Conservation (phyloP, 2,888 invertebrate species). For the Opisthograptis luteolata region DNA sequence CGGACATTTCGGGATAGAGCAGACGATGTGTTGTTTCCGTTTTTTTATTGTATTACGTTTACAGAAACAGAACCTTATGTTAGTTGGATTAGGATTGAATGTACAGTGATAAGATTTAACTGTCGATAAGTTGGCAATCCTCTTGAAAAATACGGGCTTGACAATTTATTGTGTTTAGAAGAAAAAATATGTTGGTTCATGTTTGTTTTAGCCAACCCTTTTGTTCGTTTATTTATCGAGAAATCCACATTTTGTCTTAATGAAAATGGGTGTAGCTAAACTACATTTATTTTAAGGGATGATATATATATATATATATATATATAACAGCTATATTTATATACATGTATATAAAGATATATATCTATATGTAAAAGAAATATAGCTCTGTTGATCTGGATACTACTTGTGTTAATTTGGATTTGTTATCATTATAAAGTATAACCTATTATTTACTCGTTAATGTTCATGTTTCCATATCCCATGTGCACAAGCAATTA, state of each 20-base stretch:
- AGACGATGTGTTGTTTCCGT: constrained; percentile 54
- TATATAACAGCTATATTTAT: too few relatives aligned
- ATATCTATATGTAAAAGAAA: too few relatives aligned
- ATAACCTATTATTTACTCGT: too few relatives aligned
- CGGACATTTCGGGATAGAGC: constrained; percentile 52
- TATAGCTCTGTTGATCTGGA: too few relatives aligned
- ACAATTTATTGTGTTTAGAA: constrained; percentile 23
- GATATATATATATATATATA: too few relatives aligned
- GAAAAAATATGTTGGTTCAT: constrained; percentile 20
- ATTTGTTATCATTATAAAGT: too few relatives aligned
- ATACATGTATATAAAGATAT: too few relatives aligned
- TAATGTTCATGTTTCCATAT: too few relatives aligned
- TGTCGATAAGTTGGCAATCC: constrained; percentile 37
- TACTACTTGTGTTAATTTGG: too few relatives aligned
- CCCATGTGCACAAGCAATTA: too few relatives aligned
- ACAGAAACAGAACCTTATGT: not conserved
- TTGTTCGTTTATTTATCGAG: constrained; percentile 12
- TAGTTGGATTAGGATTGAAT: constrained; percentile 5
- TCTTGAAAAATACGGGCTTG: constrained; percentile 14
- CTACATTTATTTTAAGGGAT: not conserved
- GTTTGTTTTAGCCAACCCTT: constrained; percentile 20
- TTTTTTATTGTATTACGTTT: constrained; percentile 34
- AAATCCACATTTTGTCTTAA: not conserved
- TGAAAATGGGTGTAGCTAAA: not conserved
- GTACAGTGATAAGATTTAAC: not conserved